Evolutionary conservation across 2,113 vertebrate genomes (phyloP).

Genomic region (Cariama cristata): DNA sequence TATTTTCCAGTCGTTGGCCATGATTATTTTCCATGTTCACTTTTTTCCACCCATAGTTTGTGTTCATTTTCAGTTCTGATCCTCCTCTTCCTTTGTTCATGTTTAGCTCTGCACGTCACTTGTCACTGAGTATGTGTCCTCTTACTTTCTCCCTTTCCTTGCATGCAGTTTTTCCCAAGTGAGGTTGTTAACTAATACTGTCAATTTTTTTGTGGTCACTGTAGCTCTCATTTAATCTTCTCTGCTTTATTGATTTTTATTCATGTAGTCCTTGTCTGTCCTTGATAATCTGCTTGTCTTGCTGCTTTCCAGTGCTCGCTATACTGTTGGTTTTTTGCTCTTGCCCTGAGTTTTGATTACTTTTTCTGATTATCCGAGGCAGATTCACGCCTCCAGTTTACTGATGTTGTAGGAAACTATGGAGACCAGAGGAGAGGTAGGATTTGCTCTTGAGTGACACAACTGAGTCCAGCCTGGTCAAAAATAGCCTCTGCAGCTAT

Average conservation of each 20-base stretch:
- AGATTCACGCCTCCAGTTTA: not conserved
- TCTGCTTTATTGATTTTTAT: not conserved
- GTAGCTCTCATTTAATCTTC: not conserved
- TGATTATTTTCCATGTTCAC: not conserved
- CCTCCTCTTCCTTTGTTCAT: not conserved
- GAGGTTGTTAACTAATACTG: not conserved
- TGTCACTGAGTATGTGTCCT: not conserved
- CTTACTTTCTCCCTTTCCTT: not conserved
- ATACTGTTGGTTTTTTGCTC: not conserved
- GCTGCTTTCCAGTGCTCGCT: not conserved
- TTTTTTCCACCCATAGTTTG: not conserved
- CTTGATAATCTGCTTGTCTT: not conserved
- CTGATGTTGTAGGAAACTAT: not conserved
- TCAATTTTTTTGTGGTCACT: fast-evolving
- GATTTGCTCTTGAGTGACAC: not conserved
- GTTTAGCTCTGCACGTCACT: not conserved
- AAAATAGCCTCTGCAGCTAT: not conserved
- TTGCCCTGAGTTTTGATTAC: not conserved
- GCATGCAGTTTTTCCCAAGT: not conserved
- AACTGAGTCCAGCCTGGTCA: not conserved
- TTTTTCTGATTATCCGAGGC: not conserved
- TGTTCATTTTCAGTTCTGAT: not conserved
- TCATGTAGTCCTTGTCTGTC: not conserved
- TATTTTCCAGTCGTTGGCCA: not conserved
- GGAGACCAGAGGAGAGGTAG: not conserved